Percentiles rank a stretch among this genome's conserved stretches.
These are phyloP conservation scores for Chymomyza costata DNA, from an alignment of 1,140 invertebrate genomes.

Conservation along the genomic window DNA sequence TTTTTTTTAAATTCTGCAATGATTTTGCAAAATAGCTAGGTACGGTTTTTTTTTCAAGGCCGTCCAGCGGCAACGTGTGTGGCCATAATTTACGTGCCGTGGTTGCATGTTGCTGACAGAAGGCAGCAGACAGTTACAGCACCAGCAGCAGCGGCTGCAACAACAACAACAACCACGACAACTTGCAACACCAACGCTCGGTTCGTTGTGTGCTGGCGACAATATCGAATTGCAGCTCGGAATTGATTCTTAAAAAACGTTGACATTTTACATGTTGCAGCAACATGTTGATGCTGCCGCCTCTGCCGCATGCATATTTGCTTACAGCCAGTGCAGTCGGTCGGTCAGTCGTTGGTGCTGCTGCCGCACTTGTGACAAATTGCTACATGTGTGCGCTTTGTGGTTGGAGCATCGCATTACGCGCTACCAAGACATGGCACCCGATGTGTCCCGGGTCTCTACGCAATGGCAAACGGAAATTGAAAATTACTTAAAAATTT, in stretches of 20 bases:
- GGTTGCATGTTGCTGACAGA: conserved; percentile 51
- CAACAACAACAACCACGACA: conserved; percentile 14
- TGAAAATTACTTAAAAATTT: conserved; percentile 63
- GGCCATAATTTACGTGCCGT: conserved; percentile 36
- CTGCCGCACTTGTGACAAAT: conserved; percentile 53
- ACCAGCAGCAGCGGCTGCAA: conserved; percentile 12
- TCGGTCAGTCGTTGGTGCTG: conserved; percentile 1
- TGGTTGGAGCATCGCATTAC: conserved; percentile 36
- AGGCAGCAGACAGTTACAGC: conserved; percentile 62
- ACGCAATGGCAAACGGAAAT: conserved; percentile 61
- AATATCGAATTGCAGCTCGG: conserved; percentile 57
- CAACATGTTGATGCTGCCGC: conserved; percentile 51
- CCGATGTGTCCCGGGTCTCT: too few species aligned
- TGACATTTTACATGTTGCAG: conserved; percentile 64
- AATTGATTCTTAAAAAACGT: conserved; percentile 68
- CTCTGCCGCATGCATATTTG: conserved; percentile 23
- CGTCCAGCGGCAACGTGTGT: conserved; percentile 46
- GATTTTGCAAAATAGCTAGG: conserved; percentile 53
- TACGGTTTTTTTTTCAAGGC: conserved; percentile 46
- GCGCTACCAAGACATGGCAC: conserved; percentile 11
- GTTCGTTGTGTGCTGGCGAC: conserved; percentile 11
- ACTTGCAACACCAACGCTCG: conserved; percentile 29
- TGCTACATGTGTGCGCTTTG: conserved; percentile 41
- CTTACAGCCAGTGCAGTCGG: conserved; percentile 15
- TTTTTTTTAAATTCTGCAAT: conserved; percentile 69